Evolutionary conservation across 2,797 vertebrate species (phyloP).

Genomic region (Siniperca obscura): DNA sequence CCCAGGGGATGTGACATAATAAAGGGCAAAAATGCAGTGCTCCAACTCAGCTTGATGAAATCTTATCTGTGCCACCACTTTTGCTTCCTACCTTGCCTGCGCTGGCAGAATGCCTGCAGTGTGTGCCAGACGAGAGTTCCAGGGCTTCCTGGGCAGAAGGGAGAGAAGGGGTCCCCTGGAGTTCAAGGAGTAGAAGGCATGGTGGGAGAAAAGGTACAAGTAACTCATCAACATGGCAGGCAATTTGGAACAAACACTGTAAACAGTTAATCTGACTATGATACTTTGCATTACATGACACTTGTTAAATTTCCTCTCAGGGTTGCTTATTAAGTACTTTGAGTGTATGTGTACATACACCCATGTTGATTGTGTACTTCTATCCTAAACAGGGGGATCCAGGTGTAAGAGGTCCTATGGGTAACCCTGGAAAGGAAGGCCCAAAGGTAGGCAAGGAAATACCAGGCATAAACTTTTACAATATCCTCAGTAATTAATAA

Average conservation of each 20-base stretch:
- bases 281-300: conserved; percentile 20
- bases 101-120: conserved; percentile 89
- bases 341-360: conserved; percentile 1
- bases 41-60: conserved; percentile 70
- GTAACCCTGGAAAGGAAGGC: conserved; percentile 96
- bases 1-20: conserved; percentile 72
- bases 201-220: conserved; percentile 82
- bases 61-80: conserved; percentile 70
- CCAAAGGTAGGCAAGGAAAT: conserved; percentile 88
- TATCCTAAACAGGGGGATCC: conserved; percentile 87
- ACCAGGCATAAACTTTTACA: fast-evolving
- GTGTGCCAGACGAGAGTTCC: conserved; percentile 85
- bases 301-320: neutral
- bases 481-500: neutral
- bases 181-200: conserved; percentile 78
- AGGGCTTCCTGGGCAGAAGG: conserved; percentile 86
- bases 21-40: conserved; percentile 70
- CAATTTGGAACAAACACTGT: conserved; percentile 27
- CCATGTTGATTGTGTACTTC: conserved; percentile 19
- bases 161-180: conserved; percentile 84
- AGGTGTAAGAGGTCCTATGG: conserved; percentile 91
- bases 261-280: conserved; percentile 26
- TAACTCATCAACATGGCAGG: conserved; percentile 26
- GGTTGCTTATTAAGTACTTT: conserved; percentile 21
- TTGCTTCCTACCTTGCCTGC: conserved; percentile 52